phyloP scores from a whole-genome alignment of 2,113 vertebrate species.

The Corythoichthys intestinalis region DNA sequence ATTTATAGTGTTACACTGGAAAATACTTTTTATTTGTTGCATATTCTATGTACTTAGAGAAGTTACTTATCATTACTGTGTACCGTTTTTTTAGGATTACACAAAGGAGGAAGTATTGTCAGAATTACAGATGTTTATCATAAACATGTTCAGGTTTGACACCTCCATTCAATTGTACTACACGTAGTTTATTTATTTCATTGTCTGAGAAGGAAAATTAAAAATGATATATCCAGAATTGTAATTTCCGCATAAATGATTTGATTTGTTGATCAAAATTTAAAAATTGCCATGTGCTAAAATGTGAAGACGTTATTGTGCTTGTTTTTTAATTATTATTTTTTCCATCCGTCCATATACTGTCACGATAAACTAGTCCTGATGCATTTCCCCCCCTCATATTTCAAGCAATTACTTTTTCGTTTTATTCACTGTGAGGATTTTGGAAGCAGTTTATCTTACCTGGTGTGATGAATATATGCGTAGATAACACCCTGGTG shows the following conservation, averaged over 20 bases:
- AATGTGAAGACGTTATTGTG: slow-evolving; percentile 28
- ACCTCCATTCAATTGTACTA: slow-evolving; percentile 18
- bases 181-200: slow-evolving; percentile 55
- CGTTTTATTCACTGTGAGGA: slow-evolving; percentile 13
- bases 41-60: not conserved
- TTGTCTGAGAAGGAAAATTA: slow-evolving; percentile 51
- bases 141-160: not conserved
- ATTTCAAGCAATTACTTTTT: slow-evolving; percentile 46
- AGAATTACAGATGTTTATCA: not conserved
- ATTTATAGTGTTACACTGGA: slow-evolving; percentile 24
- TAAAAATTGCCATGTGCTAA: slow-evolving; percentile 21
- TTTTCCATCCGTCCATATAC: slow-evolving; percentile 36
- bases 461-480: slow-evolving; percentile 12
- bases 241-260: slow-evolving; percentile 46
- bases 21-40: slow-evolving; percentile 13
- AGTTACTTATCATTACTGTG: not conserved
- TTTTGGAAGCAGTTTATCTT: slow-evolving; percentile 1
- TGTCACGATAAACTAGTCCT: slow-evolving; percentile 41
- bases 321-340: slow-evolving; percentile 24
- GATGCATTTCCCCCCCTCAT: slow-evolving; percentile 35
- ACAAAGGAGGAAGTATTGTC: not conserved
- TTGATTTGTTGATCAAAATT: slow-evolving; percentile 28
- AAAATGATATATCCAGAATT: slow-evolving; percentile 52
- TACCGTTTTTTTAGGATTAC: not conserved
- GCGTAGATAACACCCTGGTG: slow-evolving; percentile 35